Conservation (phyloP, 1,140 invertebrate species). For the Heterodera carotae region DNA sequence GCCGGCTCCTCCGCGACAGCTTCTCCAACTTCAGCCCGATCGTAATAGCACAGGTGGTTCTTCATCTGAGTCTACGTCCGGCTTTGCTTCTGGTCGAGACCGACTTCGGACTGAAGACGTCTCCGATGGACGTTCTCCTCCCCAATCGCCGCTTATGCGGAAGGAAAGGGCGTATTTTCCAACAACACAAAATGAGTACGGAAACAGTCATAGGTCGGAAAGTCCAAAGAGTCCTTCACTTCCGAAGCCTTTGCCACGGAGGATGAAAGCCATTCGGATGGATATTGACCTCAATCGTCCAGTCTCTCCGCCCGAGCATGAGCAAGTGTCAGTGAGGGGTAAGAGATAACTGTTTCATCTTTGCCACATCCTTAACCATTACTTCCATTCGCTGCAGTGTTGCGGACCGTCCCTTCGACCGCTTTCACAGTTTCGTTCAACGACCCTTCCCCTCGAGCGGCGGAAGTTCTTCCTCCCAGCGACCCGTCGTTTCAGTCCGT, state of each 20-base stretch:
- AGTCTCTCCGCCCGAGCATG: slow-evolving; percentile 17
- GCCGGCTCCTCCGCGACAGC: slow-evolving; percentile 10
- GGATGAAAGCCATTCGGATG: slow-evolving; percentile 50
- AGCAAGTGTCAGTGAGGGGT: slow-evolving; percentile 18
- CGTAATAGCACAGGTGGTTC: slow-evolving; percentile 31
- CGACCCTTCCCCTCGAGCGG: slow-evolving; percentile 23
- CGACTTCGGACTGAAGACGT: not conserved
- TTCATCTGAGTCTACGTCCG: slow-evolving; percentile 50
- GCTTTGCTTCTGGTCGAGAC: slow-evolving; percentile 42
- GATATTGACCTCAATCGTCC: slow-evolving; percentile 46
- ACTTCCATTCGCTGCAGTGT: slow-evolving; percentile 30
- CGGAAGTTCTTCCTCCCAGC: not conserved
- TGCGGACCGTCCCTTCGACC: slow-evolving; percentile 43
- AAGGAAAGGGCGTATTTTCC: not conserved
- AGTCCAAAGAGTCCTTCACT: slow-evolving; percentile 7
- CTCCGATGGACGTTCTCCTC: slow-evolving; percentile 18
- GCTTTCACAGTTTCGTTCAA: slow-evolving; percentile 53
- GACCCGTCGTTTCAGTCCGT: not conserved
- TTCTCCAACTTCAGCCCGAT: slow-evolving; percentile 15
- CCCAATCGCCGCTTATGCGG: slow-evolving; percentile 24
- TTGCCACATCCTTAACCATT: not conserved
- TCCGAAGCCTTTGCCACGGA: slow-evolving; percentile 1
- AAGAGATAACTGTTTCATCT: slow-evolving; percentile 23
- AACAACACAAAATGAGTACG: not conserved
- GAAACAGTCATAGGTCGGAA: not conserved